Conservation (phyloP, 2,888 invertebrate species). For the Aplocera efformata region DNA sequence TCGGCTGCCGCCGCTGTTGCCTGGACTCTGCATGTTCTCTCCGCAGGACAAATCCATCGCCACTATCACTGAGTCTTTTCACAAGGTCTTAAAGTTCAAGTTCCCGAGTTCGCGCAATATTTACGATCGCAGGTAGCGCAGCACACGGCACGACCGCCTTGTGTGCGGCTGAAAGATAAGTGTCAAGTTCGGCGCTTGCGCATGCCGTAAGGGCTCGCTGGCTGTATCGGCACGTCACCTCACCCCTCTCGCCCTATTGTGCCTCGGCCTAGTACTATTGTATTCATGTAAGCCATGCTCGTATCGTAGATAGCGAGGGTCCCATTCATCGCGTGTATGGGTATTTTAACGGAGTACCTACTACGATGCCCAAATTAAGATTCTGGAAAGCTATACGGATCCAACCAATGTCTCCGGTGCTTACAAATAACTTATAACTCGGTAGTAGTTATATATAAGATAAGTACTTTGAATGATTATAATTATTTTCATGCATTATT, state of each 20-base stretch:
- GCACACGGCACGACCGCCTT: constrained; percentile 56
- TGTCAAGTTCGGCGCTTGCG: constrained; percentile 41
- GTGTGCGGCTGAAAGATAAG: constrained; percentile 58
- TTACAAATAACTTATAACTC: too few relatives aligned
- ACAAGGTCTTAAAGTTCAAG: constrained; percentile 20
- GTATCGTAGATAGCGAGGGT: constrained; percentile 15
- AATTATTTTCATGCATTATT: too few relatives aligned
- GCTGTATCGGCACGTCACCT: constrained; percentile 53
- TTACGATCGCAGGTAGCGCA: constrained; percentile 41
- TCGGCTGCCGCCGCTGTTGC: constrained; percentile 52
- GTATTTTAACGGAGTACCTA: constrained; percentile 18
- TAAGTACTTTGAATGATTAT: too few relatives aligned
- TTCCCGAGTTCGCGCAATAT: constrained; percentile 34
- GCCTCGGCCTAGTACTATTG: constrained; percentile 18
- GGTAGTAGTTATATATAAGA: too few relatives aligned
- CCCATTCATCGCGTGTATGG: constrained; percentile 24
- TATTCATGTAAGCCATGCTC: constrained; percentile 8
- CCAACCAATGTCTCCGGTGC: too few relatives aligned
- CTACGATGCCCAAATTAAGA: constrained; percentile 7
- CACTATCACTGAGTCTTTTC: constrained; percentile 26
- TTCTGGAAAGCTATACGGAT: not conserved
- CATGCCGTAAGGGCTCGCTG: constrained; percentile 24
- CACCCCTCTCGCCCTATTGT: constrained; percentile 44
- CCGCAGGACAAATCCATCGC: constrained; percentile 77
- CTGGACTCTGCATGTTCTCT: constrained; percentile 70